Evolutionary conservation across 1,140 invertebrate species (phyloP), one percentile per base, ranked within the genome.

Genomic region (Augochlora pura): DNA sequence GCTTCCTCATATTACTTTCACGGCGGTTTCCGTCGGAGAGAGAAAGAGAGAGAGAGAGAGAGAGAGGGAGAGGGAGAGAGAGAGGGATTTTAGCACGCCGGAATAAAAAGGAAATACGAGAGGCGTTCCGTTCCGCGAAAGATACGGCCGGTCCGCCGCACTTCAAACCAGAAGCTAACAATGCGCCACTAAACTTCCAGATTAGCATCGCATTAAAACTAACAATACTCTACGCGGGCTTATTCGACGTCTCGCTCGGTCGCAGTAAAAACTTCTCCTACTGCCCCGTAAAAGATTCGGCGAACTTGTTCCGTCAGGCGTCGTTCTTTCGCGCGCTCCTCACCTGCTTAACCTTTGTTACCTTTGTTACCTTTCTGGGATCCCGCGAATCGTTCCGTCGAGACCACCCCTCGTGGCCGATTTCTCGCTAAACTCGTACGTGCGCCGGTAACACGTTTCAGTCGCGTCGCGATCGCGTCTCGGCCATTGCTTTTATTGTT

Each of bases 141-240:
- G 74, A 76, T 46, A 68, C 65, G 73, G 32, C 71, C 23, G n/a
- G 5, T 7, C 16, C 2, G 27, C 27, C 60, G 70, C 70, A 52
- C 62, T 64, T 76, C 64, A 38, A 76, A 68, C 74, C 60, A 68
- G 65, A 70, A 21, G 57, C 59, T 52, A 77, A 70, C 57, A 70
- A 70, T 38, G 25, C 67, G 21, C 32, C 27, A 27, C 27, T 62
- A 23, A 63, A 63, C 68, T 63, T 77, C 66, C 16, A 63, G 59
- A 77, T 77, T 71, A 70, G 59, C 59, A 77, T 77, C 74, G 54
- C 74, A 21, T 70, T 63, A 52, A 77, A 77, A 52, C 57, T 38
- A 77, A 77, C 74, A 42, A 32, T 27, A 38, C 39, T 42, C 39
- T 27, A 3, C 59, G 6, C 18, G 23, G 52, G 60, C 39, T 60